Percentiles rank a stretch among this genome's conserved stretches.
phyloP scores from a whole-genome alignment of 2,888 invertebrate genomes.

The Callyntrura sp. region DNA sequence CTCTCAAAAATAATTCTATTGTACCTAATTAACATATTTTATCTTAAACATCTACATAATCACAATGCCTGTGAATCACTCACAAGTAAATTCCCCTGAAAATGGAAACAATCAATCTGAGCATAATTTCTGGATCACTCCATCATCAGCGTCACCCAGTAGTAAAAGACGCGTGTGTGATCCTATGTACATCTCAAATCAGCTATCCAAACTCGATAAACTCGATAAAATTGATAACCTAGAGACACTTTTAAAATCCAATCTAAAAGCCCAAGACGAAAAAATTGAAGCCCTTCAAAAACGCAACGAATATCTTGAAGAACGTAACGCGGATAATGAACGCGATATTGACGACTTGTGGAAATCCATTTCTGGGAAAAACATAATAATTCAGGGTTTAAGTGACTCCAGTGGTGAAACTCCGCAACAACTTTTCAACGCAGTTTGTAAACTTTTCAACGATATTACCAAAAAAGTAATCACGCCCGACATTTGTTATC shows the following conservation, averaged over 20 bases:
- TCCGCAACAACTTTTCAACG: background rate
- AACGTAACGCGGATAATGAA: background rate
- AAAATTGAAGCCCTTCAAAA: background rate
- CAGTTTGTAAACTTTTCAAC: background rate
- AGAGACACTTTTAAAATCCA: background rate
- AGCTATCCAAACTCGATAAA: background rate
- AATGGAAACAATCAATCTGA: too few relatives aligned
- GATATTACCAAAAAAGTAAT: background rate
- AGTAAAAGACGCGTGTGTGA: too few relatives aligned
- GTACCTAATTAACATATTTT: too few relatives aligned
- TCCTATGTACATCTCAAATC: background rate
- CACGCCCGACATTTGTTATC: background rate
- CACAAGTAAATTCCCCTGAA: too few relatives aligned
- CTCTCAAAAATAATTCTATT: too few relatives aligned
- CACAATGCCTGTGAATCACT: too few relatives aligned
- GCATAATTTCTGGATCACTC: too few relatives aligned
- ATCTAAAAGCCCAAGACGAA: background rate
- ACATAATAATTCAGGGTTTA: background rate
- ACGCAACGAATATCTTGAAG: background rate
- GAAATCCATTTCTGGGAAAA: background rate
- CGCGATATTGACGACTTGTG: background rate
- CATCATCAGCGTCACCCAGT: too few relatives aligned
- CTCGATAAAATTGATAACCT: background rate
- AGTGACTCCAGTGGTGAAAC: background rate
- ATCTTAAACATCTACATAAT: too few relatives aligned